These are phyloP conservation scores for Hipposideros armiger DNA, from an alignment of 2,113 vertebrate species.

Conservation along the genomic window DNA sequence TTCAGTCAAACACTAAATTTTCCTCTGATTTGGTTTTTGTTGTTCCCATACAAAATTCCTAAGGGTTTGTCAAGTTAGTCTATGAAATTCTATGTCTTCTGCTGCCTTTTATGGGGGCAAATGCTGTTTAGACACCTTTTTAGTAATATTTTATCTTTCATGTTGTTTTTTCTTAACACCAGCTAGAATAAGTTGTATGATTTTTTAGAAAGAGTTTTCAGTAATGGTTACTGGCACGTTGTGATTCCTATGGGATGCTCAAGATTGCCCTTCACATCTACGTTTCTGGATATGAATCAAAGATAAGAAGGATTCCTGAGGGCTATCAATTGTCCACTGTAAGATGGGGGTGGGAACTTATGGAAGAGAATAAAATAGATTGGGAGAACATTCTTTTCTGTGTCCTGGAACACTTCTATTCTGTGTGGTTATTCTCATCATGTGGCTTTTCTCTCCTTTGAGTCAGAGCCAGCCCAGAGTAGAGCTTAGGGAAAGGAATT, in stretches of 20 bases:
- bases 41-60: constrained; percentile 49
- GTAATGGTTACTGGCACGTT: constrained; percentile 50
- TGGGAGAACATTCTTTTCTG: not conserved
- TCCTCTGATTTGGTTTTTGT: constrained; percentile 53
- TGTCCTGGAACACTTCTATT: not conserved
- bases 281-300: constrained; percentile 19
- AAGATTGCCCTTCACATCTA: constrained; percentile 13
- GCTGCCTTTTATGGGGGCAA: constrained; percentile 51
- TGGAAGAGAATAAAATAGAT: not conserved
- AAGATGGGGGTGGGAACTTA: not conserved
- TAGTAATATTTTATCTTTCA: constrained; percentile 54
- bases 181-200: constrained; percentile 75
- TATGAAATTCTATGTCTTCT: constrained; percentile 23
- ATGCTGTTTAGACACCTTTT: constrained; percentile 59
- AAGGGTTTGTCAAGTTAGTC: not conserved
- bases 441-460: not conserved
- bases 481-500: too few relatives aligned
- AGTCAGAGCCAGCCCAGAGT: not conserved
- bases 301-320: not conserved
- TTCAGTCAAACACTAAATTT: constrained; percentile 49
- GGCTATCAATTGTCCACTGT: not conserved
- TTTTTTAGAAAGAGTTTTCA: constrained; percentile 75
- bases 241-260: not conserved
- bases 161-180: constrained; percentile 62
- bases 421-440: not conserved